phyloP scores from a whole-genome alignment of 2,113 vertebrate genomes.

The Pungitius pungitius region DNA sequence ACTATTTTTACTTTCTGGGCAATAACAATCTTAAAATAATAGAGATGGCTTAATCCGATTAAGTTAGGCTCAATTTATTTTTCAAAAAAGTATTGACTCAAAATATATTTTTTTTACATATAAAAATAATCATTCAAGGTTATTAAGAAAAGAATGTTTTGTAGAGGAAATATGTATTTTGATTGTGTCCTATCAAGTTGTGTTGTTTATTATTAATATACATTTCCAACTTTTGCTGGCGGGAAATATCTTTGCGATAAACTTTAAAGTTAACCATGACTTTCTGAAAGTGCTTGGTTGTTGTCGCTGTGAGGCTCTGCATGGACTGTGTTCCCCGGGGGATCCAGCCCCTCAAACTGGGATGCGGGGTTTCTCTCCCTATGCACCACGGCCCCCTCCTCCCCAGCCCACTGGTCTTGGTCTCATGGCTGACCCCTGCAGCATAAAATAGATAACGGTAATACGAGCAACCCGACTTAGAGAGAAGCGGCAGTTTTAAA shows the following conservation, averaged over 20 bases:
- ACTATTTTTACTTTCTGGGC: no score
- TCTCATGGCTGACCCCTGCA: conserved; percentile 59
- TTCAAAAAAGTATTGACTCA: no score
- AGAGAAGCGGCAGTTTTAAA: not conserved
- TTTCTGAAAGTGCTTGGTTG: not conserved
- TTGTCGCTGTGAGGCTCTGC: not conserved
- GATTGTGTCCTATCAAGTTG: not conserved
- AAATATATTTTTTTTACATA: not conserved
- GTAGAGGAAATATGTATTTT: not conserved
- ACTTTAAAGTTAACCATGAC: not conserved
- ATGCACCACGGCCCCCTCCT: not conserved
- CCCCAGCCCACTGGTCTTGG: not conserved
- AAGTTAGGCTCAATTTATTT: no score
- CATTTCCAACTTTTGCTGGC: not conserved
- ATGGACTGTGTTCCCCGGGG: not conserved
- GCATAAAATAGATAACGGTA: not conserved
- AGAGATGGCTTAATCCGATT: no score
- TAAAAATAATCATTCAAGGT: not conserved
- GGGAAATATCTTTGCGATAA: not conserved
- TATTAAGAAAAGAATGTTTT: not conserved
- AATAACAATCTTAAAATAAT: no score
- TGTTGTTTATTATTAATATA: not conserved
- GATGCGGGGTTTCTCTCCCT: not conserved
- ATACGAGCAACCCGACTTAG: not conserved
- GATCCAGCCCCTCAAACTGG: conserved; percentile 12